phyloP scores from a whole-genome alignment of 2,113 vertebrate species.

The Myrmecophaga tridactyla region DNA sequence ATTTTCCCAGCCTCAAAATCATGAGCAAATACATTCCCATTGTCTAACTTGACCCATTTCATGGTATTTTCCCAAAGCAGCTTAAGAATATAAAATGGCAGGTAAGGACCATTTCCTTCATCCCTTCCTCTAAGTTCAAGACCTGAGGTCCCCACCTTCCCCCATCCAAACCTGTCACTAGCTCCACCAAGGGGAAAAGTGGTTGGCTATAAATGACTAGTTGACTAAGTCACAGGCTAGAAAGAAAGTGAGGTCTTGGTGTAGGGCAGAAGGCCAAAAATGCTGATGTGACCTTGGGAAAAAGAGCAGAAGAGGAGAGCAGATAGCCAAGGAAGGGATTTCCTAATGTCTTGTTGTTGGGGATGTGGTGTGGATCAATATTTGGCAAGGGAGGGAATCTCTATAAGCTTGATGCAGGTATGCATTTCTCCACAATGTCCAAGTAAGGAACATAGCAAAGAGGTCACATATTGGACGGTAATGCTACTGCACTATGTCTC shows the following conservation, averaged over 20 bases:
- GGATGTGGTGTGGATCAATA: too few relatives aligned
- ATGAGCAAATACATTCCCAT: too few relatives aligned
- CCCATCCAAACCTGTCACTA: not conserved
- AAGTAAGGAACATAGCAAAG: not conserved
- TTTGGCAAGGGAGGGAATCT: too few relatives aligned
- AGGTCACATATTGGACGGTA: not conserved
- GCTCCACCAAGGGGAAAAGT: not conserved
- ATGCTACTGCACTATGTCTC: not conserved
- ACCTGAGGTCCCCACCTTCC: not conserved
- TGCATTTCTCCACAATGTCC: not conserved
- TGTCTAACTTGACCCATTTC: too few relatives aligned
- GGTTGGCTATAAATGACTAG: not conserved
- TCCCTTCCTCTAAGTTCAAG: too few relatives aligned
- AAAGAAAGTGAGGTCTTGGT: not conserved
- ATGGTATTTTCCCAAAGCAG: too few relatives aligned
- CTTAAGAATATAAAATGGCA: too few relatives aligned
- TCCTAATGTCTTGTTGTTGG: too few relatives aligned
- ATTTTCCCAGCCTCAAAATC: too few relatives aligned
- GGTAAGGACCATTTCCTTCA: not conserved
- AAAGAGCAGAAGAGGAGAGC: not conserved
- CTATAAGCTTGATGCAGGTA: not conserved
- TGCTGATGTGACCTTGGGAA: not conserved
- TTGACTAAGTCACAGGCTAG: not conserved
- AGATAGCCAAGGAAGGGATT: not conserved
- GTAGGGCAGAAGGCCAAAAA: not conserved